phyloP scores from a whole-genome alignment of 2,113 vertebrate species.

The Junco hyemalis region DNA sequence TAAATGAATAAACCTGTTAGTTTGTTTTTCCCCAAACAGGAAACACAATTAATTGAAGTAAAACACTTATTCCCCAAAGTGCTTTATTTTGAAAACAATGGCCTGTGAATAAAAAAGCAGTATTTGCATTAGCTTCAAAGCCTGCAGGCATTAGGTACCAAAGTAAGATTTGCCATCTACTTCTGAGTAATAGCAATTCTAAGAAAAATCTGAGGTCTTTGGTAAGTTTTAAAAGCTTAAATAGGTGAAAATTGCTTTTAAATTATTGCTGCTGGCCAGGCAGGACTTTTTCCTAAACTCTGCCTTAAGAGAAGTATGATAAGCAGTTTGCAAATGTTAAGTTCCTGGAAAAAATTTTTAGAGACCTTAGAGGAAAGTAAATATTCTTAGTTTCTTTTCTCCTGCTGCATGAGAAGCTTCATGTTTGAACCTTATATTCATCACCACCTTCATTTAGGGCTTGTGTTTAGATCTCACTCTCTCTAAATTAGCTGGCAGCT shows the following conservation, averaged over 20 bases:
- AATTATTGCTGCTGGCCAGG: not conserved
- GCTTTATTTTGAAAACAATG: conserved; percentile 10
- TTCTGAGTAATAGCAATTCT: not conserved
- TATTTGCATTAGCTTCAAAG: not conserved
- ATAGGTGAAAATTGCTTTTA: not conserved
- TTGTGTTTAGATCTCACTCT: not conserved
- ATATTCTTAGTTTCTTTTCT: not conserved
- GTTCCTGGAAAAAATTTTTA: not conserved
- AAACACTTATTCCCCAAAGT: conserved; percentile 24
- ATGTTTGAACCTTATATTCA: not conserved
- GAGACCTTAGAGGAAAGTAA: not conserved
- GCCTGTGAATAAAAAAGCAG: not conserved
- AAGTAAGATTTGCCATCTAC: not conserved
- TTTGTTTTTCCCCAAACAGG: conserved; percentile 18
- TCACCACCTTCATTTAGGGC: not conserved
- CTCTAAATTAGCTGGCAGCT: not conserved
- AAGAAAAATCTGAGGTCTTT: not conserved
- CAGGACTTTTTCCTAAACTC: not conserved
- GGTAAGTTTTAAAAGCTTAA: not conserved
- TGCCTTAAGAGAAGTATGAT: not conserved
- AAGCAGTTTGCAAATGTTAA: not conserved
- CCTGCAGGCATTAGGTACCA: not conserved
- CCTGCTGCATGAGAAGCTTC: not conserved
- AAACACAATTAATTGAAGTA: conserved; percentile 44
- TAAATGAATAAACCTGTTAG: conserved; percentile 32